Conservation (phyloP, 1,140 invertebrate genomes). For the Procambarus virginalis region DNA sequence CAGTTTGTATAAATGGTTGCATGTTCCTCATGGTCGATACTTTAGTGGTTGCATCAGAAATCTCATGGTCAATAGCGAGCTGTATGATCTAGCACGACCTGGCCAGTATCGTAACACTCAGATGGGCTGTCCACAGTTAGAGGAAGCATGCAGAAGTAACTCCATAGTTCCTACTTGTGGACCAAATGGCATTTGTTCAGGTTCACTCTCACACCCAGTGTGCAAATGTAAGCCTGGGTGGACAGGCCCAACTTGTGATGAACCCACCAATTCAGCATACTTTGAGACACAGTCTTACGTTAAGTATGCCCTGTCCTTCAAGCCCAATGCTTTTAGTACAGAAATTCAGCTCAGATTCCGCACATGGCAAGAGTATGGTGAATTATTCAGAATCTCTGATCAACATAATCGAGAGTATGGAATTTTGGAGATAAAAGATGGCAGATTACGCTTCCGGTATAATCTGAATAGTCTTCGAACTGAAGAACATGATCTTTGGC, state of each 20-base stretch:
- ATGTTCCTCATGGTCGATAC: conserved; percentile 86
- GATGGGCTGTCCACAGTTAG: conserved; percentile 91
- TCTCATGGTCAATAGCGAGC: conserved; percentile 94
- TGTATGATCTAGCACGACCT: conserved; percentile 93
- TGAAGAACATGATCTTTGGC: conserved; percentile 91
- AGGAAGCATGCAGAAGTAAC: conserved; percentile 85
- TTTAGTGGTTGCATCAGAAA: conserved; percentile 97
- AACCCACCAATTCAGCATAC: conserved; percentile 88
- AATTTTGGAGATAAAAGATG: conserved; percentile 94
- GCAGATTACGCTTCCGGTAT: conserved; percentile 89
- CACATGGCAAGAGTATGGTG: conserved; percentile 92
- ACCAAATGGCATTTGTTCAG: conserved; percentile 95
- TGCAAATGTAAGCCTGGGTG: conserved; percentile 95
- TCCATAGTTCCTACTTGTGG: conserved; percentile 88
- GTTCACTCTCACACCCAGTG: conserved; percentile 87
- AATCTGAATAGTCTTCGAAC: conserved; percentile 93
- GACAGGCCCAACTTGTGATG: conserved; percentile 89
- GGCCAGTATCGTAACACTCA: conserved; percentile 86
- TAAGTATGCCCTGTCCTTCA: conserved; percentile 95
- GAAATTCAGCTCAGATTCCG: conserved; percentile 94
- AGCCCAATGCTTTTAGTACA: conserved; percentile 92
- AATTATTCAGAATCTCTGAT: conserved; percentile 92
- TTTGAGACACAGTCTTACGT: conserved; percentile 95
- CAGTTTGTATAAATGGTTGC: conserved; percentile 88
- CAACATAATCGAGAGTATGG: conserved; percentile 96